A percentile compares a stretch with the other conserved stretches of the same genome.
These are phyloP conservation scores for Limenitis camilla DNA, from an alignment of 2,888 invertebrate species.

Conservation along the genomic window DNA sequence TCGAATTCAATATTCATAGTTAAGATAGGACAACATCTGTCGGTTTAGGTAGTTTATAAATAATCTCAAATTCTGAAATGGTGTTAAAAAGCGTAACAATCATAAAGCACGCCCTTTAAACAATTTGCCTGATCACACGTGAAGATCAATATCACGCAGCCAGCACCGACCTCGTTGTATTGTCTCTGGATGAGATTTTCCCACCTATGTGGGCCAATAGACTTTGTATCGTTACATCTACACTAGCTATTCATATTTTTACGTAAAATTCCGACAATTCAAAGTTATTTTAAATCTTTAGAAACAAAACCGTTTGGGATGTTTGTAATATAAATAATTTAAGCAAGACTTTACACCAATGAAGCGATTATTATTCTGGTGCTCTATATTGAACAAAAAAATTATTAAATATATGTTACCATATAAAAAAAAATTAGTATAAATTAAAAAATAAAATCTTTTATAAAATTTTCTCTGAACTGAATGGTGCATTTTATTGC, in stretches of 20 bases:
- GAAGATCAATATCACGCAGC: constrained; percentile 19
- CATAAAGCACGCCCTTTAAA: constrained; percentile 7
- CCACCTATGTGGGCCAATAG: constrained; percentile 54
- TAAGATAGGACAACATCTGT: no score
- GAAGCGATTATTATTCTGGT: no score
- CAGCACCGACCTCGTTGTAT: constrained; percentile 52
- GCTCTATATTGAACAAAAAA: no score
- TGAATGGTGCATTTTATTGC: no score
- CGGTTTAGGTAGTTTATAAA: neutral
- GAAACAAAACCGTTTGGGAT: no score
- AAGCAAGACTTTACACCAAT: constrained; percentile 12
- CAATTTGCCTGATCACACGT: constrained; percentile 12
- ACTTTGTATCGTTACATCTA: constrained; percentile 16
- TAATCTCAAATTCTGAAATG: neutral
- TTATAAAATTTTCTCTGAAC: no score
- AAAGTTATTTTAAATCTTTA: neutral
- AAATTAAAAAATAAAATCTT: no score
- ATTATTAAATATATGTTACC: no score
- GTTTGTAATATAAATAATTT: no score
- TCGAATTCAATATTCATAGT: no score
- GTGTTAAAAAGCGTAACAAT: neutral
- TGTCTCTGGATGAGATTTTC: constrained; percentile 48
- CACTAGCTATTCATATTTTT: constrained; percentile 6
- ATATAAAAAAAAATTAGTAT: no score
- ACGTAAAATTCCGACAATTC: neutral